Conservation (phyloP, 2,797 vertebrate genomes). For the Lutjanus argentimaculatus region DNA sequence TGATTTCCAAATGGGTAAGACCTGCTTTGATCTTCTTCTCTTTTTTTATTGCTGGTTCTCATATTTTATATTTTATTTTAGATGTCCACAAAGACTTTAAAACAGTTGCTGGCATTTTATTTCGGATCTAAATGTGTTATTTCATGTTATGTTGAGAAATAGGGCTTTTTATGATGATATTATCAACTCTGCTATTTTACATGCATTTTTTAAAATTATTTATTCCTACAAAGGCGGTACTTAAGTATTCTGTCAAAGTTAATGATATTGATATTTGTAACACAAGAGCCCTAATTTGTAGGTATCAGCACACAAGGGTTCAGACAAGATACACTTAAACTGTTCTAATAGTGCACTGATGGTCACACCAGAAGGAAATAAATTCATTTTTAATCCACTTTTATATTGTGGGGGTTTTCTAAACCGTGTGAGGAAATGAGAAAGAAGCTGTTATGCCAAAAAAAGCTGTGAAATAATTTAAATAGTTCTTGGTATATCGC, state of each 20-base stretch:
- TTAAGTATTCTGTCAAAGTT: background rate
- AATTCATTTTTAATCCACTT: too few relatives aligned
- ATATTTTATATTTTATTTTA: background rate
- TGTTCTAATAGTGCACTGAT: too few relatives aligned
- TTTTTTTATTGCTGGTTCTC: background rate
- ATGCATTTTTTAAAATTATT: background rate
- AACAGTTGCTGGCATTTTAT: background rate
- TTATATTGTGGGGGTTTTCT: too few relatives aligned
- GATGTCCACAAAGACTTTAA: background rate
- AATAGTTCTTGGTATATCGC: background rate
- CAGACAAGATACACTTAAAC: background rate
- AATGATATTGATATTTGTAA: background rate
- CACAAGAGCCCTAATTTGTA: background rate
- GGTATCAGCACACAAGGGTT: background rate
- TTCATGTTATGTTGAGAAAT: background rate
- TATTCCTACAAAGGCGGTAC: background rate
- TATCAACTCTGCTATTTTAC: background rate
- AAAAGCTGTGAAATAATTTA: too few relatives aligned
- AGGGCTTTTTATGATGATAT: background rate
- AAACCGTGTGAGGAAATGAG: too few relatives aligned
- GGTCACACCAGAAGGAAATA: too few relatives aligned
- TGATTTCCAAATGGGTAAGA: constrained; percentile 78
- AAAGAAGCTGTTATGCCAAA: too few relatives aligned
- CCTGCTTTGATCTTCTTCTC: background rate
- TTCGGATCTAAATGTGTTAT: background rate